A percentile compares a stretch with the other conserved stretches of the same genome.
phyloP scores from a whole-genome alignment of 2,888 invertebrate species.

The Bembecia ichneumoniformis region DNA sequence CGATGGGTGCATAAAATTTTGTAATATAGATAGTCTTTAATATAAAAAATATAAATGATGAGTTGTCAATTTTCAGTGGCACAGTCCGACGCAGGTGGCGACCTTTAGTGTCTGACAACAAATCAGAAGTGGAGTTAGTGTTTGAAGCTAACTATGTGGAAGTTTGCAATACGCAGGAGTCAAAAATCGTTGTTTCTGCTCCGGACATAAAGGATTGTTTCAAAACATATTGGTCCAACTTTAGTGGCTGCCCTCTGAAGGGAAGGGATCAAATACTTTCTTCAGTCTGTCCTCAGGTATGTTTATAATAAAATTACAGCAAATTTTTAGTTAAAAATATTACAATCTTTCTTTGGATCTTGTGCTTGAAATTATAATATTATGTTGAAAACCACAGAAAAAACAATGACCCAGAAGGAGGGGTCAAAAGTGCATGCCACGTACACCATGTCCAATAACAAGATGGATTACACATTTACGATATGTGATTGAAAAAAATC shows the following conservation, averaged over 20 bases:
- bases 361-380: too few species aligned
- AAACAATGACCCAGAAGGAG: too few species aligned
- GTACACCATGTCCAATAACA: too few species aligned
- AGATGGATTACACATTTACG: too few species aligned
- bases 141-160: slow-evolving; percentile 80
- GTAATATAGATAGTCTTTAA: too few species aligned
- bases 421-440: background rate
- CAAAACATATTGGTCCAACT: slow-evolving; percentile 78
- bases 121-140: slow-evolving; percentile 79
- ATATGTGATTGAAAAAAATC: too few species aligned
- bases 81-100: slow-evolving; percentile 83
- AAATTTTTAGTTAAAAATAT: too few species aligned
- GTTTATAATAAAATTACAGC: background rate
- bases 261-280: slow-evolving; percentile 84
- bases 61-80: slow-evolving; percentile 71
- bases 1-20: too few species aligned
- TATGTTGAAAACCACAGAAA: too few species aligned
- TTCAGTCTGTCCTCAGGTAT: slow-evolving; percentile 87
- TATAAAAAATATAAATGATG: background rate
- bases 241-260: slow-evolving; percentile 74
- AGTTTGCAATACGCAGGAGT: slow-evolving; percentile 70
- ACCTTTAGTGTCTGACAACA: slow-evolving; percentile 69
- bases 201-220: slow-evolving; percentile 80
- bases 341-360: too few species aligned
- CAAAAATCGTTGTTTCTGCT: slow-evolving; percentile 64